Base-by-base conservation (phyloP, 2,797 vertebrate genomes). In the Melanogrammus aeglefinus region DNA sequence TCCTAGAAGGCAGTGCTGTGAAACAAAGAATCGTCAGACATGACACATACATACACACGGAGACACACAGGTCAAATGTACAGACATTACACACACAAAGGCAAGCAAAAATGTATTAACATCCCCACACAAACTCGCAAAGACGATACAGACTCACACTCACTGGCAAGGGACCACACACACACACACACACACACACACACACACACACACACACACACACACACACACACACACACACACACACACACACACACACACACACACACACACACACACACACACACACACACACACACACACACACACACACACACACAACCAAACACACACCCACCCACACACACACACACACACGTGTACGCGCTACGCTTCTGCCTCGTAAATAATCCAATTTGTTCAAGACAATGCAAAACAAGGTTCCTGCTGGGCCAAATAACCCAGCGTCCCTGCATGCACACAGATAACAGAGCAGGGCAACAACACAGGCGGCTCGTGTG, bases 301-400 rank as follows among this genome's bases (percentile, higher is more conserved):
- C n/a, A n/a, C n/a, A n/a, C n/a, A n/a, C 41, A 14, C 41, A 16
- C 41, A 44, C 12, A 14, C 41, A 44, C 14, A 44, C 47, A 51
- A 4, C 21, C 47, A 51, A 18, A 21, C 14, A 51, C 47, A 51
- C 47, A 51, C 16, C 21, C 14, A 51, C 13, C 21, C 16, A 51
- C 47, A 21, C 14, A 51, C 47, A 51, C 47, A n/a, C 51, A 63
- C 57, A 63, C 21, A 63, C 57, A 63, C 57, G n/a, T 7, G n/a
- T 21, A 63, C 57, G 2, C 57, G 7, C 57, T 1, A 7, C 4
- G 21, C 7, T 12, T 8, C 21, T 63, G 51, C 21, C 21, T 63
- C 21, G 21, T n/a, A 63, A 63, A 63, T 63, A 63, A 63, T 63
- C 57, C 57, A 63, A 63, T 63, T 63, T 63, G 57, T 63, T 63